Evolutionary conservation across 2,797 vertebrate genomes (phyloP), one percentile per base, ranked within the genome.

Genomic region (Gouania willdenowi): DNA sequence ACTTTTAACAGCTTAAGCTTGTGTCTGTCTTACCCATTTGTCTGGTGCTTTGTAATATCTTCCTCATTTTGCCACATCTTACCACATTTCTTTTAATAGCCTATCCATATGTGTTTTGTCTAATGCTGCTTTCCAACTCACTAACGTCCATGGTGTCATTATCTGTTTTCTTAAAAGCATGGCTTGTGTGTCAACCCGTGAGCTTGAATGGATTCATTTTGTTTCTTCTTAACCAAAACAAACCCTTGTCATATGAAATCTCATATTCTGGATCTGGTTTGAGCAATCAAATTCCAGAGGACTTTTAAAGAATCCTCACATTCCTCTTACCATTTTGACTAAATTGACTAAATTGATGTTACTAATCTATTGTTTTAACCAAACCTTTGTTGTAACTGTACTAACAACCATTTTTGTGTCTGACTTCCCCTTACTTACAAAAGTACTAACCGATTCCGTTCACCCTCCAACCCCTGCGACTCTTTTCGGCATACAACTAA

Each of bases 341-440:
- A 85, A 88, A 84, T 84, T 82, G 71, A 84, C 80, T 82, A 83
- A 87, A 87, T 83, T 71, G 55, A 54, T 80, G 74, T 88, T 84
- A 88, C 89, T 88, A 88, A 89, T 88, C 71, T 77, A 66, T 63
- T 82, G 75, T 87, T 84, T 77, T 63, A 87, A 87, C 76, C 71
- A 85, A 87, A 88, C 75, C 77, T 85, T 82, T 87, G 86, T 89
- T 89, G 75, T 89, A 88, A 91, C 85, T 87, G 86, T 90, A 91
- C 89, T 91, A 91, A 91, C 89, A 90, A 89, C 88, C 89, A 90
- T 91, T 91, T 91, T 90, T 91, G 88, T 90, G 89, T 90, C 89
- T 91, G 89, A 88, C 85, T 89, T 69, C 76, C 84, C 87, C 84
- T 86, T 85, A 85, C 87, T 86, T 83, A 90, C 88, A 88, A 89